A percentile compares a stretch with the other conserved stretches of the same genome.
phyloP scores from a whole-genome alignment of 2,113 vertebrate species.

The Phalacrocorax pelagicus region DNA sequence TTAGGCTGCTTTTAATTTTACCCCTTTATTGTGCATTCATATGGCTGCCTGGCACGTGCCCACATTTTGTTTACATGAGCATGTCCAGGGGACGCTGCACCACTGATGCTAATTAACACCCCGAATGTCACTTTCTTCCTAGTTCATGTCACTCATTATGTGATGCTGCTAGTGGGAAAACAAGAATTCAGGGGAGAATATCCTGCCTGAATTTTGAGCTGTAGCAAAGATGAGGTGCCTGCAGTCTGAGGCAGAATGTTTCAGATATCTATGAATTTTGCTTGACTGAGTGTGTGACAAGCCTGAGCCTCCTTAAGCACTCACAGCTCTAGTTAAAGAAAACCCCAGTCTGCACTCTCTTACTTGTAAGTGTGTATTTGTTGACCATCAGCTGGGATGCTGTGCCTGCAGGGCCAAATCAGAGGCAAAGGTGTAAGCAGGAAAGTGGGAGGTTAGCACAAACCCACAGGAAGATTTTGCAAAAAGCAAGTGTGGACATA shows the following conservation, averaged over 20 bases:
- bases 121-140: not conserved
- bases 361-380: too few relatives aligned
- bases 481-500: rapidly evolving
- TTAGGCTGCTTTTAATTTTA: not conserved
- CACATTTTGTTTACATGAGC: not conserved
- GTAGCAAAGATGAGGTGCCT: not conserved
- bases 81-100: not conserved
- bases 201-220: not conserved
- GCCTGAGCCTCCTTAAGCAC: not conserved
- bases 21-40: not conserved
- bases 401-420: not conserved
- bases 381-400: not conserved
- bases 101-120: not conserved
- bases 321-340: not conserved
- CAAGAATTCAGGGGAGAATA: not conserved
- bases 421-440: too few relatives aligned
- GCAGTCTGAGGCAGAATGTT: not conserved
- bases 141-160: not conserved
- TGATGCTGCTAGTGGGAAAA: not conserved
- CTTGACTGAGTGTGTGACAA: not conserved
- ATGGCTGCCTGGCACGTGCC: not conserved
- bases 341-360: too few relatives aligned
- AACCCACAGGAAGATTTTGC: not conserved
- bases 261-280: not conserved
- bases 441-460: not conserved